Percentiles rank a stretch among this genome's conserved stretches.
Evolutionary conservation across 2,797 vertebrate species (phyloP).

Genomic region (Podargus strigoides): DNA sequence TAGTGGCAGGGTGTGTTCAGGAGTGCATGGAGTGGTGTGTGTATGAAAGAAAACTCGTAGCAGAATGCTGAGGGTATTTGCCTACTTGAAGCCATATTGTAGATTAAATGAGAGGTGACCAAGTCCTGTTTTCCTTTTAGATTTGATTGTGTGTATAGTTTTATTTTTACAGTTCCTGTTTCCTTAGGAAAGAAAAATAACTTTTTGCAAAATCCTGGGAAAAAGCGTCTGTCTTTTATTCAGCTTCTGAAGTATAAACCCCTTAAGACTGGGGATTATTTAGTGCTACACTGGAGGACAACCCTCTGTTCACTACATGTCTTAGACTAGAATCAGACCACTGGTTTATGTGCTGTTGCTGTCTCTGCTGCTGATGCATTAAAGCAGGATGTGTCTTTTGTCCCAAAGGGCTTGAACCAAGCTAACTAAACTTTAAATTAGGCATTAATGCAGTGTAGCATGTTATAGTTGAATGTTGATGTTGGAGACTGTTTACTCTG

Average conservation of each 20-base stretch:
- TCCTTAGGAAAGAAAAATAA: not conserved
- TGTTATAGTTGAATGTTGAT: not conserved
- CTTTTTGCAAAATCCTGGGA: not conserved
- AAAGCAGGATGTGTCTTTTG: not conserved
- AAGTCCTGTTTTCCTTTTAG: not conserved
- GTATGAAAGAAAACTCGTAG: not conserved
- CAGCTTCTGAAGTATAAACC: not conserved
- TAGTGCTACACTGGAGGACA: not conserved
- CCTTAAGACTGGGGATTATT: not conserved
- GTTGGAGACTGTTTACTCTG: conserved; percentile 33
- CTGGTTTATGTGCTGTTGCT: not conserved
- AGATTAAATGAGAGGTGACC: not conserved
- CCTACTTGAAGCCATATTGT: not conserved
- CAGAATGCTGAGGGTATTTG: not conserved
- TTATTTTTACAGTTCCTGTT: not conserved
- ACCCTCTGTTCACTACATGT: not conserved
- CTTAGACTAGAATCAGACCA: not conserved
- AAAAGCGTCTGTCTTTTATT: not conserved
- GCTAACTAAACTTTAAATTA: conserved; percentile 10
- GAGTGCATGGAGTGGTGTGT: not conserved
- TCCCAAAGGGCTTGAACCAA: not conserved
- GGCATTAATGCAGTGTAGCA: not conserved
- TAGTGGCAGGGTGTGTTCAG: not conserved
- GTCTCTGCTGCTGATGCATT: not conserved
- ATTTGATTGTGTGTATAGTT: not conserved